Conservation (phyloP, 1,140 invertebrate genomes). For the Hycleus cichorii region DNA sequence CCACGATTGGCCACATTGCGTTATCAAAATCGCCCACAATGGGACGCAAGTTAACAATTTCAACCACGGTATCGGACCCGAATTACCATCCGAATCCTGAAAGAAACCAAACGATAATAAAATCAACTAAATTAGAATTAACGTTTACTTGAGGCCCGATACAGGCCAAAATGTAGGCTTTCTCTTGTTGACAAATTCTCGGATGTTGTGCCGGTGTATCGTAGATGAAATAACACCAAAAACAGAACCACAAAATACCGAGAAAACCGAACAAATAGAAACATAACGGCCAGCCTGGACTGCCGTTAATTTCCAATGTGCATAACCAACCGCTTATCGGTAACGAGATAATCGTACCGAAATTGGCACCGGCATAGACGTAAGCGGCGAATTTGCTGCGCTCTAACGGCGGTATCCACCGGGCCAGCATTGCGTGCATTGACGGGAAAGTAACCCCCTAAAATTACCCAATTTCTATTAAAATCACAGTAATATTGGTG, state of each 20-base stretch:
- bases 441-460: conserved; percentile 75
- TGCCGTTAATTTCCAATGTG: conserved; percentile 57
- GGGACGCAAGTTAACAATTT: conserved; percentile 73
- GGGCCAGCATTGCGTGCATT: conserved; percentile 73
- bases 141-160: conserved; percentile 40
- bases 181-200: conserved; percentile 62
- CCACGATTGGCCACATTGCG: conserved; percentile 90
- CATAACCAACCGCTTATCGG: conserved; percentile 68
- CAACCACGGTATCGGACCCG: conserved; percentile 58
- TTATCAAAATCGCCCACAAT: conserved; percentile 78
- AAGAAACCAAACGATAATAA: too few species aligned
- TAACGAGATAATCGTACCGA: conserved; percentile 69
- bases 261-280: conserved; percentile 72
- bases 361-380: conserved; percentile 67
- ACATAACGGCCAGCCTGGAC: conserved; percentile 75
- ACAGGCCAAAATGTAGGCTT: conserved; percentile 57
- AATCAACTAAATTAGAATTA: too few species aligned
- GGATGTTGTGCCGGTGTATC: conserved; percentile 73
- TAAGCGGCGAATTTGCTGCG: conserved; percentile 72
- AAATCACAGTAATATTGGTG: background rate
- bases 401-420: conserved; percentile 75
- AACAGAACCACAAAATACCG: conserved; percentile 71
- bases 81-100: conserved; percentile 14
- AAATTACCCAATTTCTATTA: conserved; percentile 19
- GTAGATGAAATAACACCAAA: conserved; percentile 66